Conservation (phyloP, 2,797 vertebrate genomes). For the Cuniculus paca region DNA sequence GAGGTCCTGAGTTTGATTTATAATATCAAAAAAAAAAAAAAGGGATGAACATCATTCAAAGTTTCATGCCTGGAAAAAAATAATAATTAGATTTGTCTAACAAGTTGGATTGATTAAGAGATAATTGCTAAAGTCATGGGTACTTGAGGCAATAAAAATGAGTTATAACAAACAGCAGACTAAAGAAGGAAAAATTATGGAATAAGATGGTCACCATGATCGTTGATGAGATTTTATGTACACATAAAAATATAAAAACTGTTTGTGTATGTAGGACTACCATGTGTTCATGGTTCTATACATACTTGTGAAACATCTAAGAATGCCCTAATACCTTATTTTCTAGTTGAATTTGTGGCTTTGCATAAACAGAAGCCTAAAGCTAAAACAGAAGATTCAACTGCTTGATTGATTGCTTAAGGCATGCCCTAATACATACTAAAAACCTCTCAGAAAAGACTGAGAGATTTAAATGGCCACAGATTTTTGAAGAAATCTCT, state of each 20-base stretch:
- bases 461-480: not conserved
- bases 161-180: not conserved
- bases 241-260: not conserved
- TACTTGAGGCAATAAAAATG: not conserved
- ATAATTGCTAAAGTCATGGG: not conserved
- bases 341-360: not conserved
- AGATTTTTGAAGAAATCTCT: not conserved
- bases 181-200: not conserved
- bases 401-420: not conserved
- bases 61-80: not conserved
- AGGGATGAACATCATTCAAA: not conserved
- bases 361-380: not conserved
- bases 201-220: too few species aligned
- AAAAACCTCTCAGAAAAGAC: not conserved
- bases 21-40: too few species aligned
- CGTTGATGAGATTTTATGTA: not conserved
- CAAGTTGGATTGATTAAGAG: not conserved
- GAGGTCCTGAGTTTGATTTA: too few species aligned
- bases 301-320: not conserved
- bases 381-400: not conserved
- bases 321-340: not conserved
- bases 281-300: not conserved
- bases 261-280: not conserved
- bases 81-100: not conserved
- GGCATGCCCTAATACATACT: not conserved